Evolutionary conservation across 2,113 vertebrate genomes (phyloP), one percentile per base, ranked within the genome.

Genomic region (Sitta europaea): DNA sequence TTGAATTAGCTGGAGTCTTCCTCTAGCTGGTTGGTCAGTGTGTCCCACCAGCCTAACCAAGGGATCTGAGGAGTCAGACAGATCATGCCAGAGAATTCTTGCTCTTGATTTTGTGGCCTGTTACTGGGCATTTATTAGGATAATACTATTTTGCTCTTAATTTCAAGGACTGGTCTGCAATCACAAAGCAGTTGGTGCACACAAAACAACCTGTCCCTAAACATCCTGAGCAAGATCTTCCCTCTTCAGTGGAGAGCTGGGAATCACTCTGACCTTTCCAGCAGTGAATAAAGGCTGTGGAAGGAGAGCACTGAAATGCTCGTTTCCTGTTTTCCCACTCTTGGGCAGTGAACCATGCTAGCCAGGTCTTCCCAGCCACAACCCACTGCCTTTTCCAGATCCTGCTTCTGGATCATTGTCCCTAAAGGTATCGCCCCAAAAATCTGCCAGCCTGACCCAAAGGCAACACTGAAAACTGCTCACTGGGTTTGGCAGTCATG

Each of bases 141-240:
- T 9, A 86, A 50, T 11, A 5, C 38, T 65, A 21, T 73, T 80
- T 67, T 72, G 18, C 38, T 91, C 19, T 53, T 24, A 5, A 61
- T 78, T 82, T 55, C 40, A 55, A n/a, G 35, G 61, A 7, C 50
- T 15, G 20, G 38, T 50, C 31, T 71, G 36, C 36, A 21, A 35
- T 23, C 33, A 43, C 0, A 0, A 75, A 76, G 81, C 22, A 73
- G 12, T 1, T 2, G 0, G 45, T 4, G 1, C 29, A 6, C 27
- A 58, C 21, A 43, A 47, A 90, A 33, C 31, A 43, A 67, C 24
- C 9, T 24, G 19, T 53, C 10, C 16, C 18, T 15, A 12, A 50
- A 14, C 1, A 4, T 25, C 47, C 47, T 33, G 22, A 53, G 51
- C 31, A 31, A 91, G 36, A 1, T 82, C 36, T 82, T 75, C 57